Percentiles rank a stretch among this genome's conserved stretches.
phyloP scores from a whole-genome alignment of 2,797 vertebrate species.

The Peromyscus aztecus region DNA sequence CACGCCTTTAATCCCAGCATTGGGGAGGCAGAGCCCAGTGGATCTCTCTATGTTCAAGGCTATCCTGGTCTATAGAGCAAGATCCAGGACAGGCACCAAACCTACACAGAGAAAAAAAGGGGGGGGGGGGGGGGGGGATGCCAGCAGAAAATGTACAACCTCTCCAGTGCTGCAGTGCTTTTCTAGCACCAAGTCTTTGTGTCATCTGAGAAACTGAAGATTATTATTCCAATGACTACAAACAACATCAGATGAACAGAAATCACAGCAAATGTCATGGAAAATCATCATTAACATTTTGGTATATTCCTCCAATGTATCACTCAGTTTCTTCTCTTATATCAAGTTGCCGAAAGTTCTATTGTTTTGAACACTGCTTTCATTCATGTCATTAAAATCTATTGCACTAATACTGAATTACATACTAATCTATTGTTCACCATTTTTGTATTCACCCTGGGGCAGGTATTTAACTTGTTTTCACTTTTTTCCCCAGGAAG shows the following conservation, averaged over 20 bases:
- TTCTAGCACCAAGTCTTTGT: background rate
- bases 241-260: constrained; percentile 28
- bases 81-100: no score
- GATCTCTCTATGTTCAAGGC: no score
- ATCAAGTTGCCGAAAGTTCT: background rate
- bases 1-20: no score
- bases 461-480: background rate
- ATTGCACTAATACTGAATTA: background rate
- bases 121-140: no score
- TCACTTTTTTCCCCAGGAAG: constrained; percentile 6
- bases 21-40: no score
- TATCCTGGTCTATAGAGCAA: no score
- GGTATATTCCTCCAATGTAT: background rate
- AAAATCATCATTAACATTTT: constrained; percentile 35
- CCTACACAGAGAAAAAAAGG: no score
- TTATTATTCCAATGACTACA: constrained; percentile 10
- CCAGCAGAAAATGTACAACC: background rate
- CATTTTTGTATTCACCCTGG: constrained; percentile 23
- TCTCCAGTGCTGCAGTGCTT: background rate
- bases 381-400: constrained; percentile 11
- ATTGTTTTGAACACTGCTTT: constrained; percentile 6
- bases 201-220: constrained; percentile 20
- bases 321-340: constrained; percentile 23
- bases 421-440: background rate
- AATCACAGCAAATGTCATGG: background rate